phyloP scores from a whole-genome alignment of 2,113 vertebrate species.

The Solea solea region DNA sequence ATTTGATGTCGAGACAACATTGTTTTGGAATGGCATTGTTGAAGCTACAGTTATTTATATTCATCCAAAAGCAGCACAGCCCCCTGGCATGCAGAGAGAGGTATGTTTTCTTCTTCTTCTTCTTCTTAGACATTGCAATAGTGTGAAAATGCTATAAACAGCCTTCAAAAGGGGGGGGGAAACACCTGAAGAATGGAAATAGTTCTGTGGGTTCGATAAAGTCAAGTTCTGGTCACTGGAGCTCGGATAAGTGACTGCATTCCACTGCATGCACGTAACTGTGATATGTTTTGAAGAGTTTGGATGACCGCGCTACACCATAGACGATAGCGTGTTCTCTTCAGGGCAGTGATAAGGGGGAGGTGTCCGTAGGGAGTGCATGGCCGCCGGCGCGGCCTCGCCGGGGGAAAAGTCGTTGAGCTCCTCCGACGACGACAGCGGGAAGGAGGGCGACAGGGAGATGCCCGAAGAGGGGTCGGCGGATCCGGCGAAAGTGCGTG shows the following conservation, averaged over 20 bases:
- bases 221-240: slow-evolving; percentile 49
- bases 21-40: slow-evolving; percentile 71
- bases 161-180: slow-evolving; percentile 50
- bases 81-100: slow-evolving; percentile 79
- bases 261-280: slow-evolving; percentile 78
- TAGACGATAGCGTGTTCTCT: slow-evolving; percentile 79
- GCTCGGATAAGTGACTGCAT: slow-evolving; percentile 73
- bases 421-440: slow-evolving; percentile 95
- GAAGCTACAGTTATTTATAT: slow-evolving; percentile 76
- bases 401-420: slow-evolving; percentile 94
- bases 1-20: slow-evolving; percentile 53
- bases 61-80: slow-evolving; percentile 76
- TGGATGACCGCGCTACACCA: slow-evolving; percentile 76
- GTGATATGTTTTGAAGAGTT: slow-evolving; percentile 72
- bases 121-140: slow-evolving; percentile 73
- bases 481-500: slow-evolving; percentile 92
- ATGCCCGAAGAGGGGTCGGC: slow-evolving; percentile 97
- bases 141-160: slow-evolving; percentile 76
- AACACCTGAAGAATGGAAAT: slow-evolving; percentile 73
- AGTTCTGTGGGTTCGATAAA: slow-evolving; percentile 45
- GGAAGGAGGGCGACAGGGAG: slow-evolving; percentile 95
- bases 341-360: slow-evolving; percentile 87
- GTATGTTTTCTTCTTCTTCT: slow-evolving; percentile 57
- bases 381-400: slow-evolving; percentile 82
- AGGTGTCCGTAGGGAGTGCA: slow-evolving; percentile 90